Evolutionary conservation across 2,113 vertebrate species (phyloP).

Genomic region (Oceanites oceanicus): DNA sequence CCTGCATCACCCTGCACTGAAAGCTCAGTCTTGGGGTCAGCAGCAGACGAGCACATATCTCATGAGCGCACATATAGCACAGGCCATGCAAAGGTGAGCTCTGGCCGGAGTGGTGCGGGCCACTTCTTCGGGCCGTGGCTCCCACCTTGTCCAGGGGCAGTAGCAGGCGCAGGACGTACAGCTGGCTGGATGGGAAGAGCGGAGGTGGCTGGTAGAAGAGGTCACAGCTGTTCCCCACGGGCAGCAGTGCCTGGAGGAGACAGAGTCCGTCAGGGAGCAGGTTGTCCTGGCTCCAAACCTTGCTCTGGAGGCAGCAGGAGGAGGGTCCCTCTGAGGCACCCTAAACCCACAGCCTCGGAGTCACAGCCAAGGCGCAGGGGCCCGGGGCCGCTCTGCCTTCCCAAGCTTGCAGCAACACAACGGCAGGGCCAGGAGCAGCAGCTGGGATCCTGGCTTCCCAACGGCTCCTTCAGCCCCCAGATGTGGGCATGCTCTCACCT

Average conservation of each 20-base stretch:
- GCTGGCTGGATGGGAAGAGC: constrained; percentile 80
- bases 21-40: not conserved
- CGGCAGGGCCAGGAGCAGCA: not conserved
- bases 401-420: not conserved
- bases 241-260: constrained; percentile 80
- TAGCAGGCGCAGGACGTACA: constrained; percentile 82
- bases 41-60: fast-evolving
- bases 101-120: no score
- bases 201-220: constrained; percentile 87
- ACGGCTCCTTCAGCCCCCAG: not conserved
- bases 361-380: fast-evolving
- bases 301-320: not conserved
- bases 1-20: not conserved
- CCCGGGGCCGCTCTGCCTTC: not conserved
- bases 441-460: not conserved
- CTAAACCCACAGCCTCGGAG: not conserved
- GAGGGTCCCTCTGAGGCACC: not conserved
- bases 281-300: not conserved
- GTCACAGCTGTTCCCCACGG: constrained; percentile 79
- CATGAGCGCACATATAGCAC: not conserved
- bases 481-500: constrained; percentile 59
- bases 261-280: not conserved
- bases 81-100: not conserved
- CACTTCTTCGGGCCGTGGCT: fast-evolving
- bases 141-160: constrained; percentile 82